Percentiles rank a stretch among this genome's conserved stretches.
These are phyloP conservation scores for Drosophila ohnishii DNA, from an alignment of 1,140 invertebrate species.

Conservation along the genomic window DNA sequence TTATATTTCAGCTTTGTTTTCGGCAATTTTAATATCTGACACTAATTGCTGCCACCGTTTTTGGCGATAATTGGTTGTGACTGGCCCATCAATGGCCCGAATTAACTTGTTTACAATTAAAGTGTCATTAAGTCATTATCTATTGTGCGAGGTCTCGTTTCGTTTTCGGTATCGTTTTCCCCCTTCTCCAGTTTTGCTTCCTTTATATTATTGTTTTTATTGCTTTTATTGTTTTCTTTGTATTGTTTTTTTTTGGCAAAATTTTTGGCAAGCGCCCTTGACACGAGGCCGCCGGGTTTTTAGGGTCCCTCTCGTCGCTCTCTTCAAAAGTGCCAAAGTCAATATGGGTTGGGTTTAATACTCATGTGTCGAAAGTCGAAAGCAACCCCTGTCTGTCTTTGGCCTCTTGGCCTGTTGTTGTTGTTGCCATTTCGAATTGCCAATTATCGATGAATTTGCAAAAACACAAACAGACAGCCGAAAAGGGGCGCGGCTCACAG, in stretches of 20 bases:
- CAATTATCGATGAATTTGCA: slow-evolving; percentile 81
- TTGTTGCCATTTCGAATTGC: slow-evolving; percentile 80
- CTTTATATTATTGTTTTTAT: slow-evolving; percentile 19
- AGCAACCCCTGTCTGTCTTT: slow-evolving; percentile 54
- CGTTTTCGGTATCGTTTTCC: slow-evolving; percentile 9
- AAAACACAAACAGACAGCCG: slow-evolving; percentile 73
- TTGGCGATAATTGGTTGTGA: slow-evolving; percentile 73
- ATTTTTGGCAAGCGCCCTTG: slow-evolving; percentile 66
- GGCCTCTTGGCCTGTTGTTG: not conserved
- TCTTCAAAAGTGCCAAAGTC: slow-evolving; percentile 67
- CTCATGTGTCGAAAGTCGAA: slow-evolving; percentile 58
- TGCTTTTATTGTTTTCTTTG: slow-evolving; percentile 25
- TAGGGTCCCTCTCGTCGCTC: slow-evolving; percentile 16
- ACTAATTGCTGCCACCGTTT: slow-evolving; percentile 77
- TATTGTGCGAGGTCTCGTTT: slow-evolving; percentile 61
- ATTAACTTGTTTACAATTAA: slow-evolving; percentile 81
- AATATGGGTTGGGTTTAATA: slow-evolving; percentile 31
- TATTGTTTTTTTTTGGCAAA: slow-evolving; percentile 40
- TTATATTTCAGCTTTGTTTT: slow-evolving; percentile 65
- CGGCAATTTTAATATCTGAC: slow-evolving; percentile 62
- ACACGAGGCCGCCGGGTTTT: slow-evolving; percentile 41
- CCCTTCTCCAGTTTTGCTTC: not conserved
- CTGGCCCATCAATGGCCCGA: slow-evolving; percentile 67
- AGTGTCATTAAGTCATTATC: slow-evolving; percentile 79
- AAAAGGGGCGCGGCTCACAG: slow-evolving; percentile 52